phyloP scores from a whole-genome alignment of 1,140 invertebrate species.

The Cotesia chilonis region DNA sequence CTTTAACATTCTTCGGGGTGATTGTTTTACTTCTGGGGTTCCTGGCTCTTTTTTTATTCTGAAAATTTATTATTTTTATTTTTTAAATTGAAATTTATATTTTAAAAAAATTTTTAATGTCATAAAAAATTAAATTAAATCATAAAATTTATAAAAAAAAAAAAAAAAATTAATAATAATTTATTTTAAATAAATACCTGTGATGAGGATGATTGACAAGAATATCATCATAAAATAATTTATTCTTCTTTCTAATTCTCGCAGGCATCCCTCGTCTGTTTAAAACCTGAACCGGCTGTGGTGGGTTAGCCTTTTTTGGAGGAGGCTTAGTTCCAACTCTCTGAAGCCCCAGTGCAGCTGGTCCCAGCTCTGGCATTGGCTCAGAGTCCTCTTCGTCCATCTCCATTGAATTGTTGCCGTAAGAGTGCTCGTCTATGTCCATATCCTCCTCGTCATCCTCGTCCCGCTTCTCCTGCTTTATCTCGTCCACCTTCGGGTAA shows the following conservation, averaged over 20 bases:
- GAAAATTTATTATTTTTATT: not conserved
- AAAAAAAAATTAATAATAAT: conserved; percentile 38
- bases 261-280: conserved; percentile 89
- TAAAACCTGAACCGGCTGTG: conserved; percentile 76
- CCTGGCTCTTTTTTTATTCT: conserved; percentile 63
- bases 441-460: conserved; percentile 72
- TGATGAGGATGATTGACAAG: conserved; percentile 82
- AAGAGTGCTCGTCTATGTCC: conserved; percentile 68
- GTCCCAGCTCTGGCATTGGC: conserved; percentile 73
- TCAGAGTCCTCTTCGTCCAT: conserved; percentile 72
- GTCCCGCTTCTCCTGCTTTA: conserved; percentile 55
- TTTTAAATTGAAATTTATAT: not conserved
- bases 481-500: conserved; percentile 60
- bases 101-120: too few relatives aligned
- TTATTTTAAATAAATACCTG: conserved; percentile 49
- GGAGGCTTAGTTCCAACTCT: conserved; percentile 79
- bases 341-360: conserved; percentile 79
- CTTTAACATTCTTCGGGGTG: conserved; percentile 65
- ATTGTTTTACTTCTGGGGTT: conserved; percentile 54
- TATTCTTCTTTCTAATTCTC: conserved; percentile 89
- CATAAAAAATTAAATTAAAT: too few relatives aligned
- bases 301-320: conserved; percentile 72
- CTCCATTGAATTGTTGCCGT: conserved; percentile 59
- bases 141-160: not conserved
- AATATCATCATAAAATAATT: conserved; percentile 90